Evolutionary conservation across 2,888 invertebrate genomes (phyloP), one percentile per base, ranked within the genome.

Genomic region (Mesopsocus fuscifrons): DNA sequence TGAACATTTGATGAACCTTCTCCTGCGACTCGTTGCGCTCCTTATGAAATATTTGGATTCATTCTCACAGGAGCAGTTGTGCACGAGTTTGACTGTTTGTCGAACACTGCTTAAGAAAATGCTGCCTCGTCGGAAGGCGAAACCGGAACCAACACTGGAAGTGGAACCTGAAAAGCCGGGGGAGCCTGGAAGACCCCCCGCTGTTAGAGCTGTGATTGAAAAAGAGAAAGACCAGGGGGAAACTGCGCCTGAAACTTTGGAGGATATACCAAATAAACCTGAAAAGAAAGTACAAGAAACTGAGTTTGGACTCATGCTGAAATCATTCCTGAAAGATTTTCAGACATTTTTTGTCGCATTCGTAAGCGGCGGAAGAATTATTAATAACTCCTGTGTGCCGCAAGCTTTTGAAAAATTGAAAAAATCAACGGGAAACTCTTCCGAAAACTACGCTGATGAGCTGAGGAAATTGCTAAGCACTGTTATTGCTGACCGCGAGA

Each of bases 1-100:
- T 6, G 75, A 80, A 50, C 79, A 82, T 56, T 61, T 84, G 44
- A 84, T 83, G n/a, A 72, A 73, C 51, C 68, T 84, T 44, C 74
- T 84, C 53, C 64, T 72, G 46, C 71, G 74, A 50, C 69, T 82
- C 34, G 70, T 74, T 16, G 65, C 64, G 41, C 66, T 72, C 46
- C 58, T 80, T 32, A 71, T 70, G 2, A 56, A 64, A 2, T 68
- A 74, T 53, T 67, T 76, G 45, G 59, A 61, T 31, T 52, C 58
- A 13, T 57, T 77, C 6, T 64, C 66, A 34, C 65, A 71, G n/a
- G 57, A 63, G 26, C 80, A 83, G 55, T 66, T 81, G 3, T 69
- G 69, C 0, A 66, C 68, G 41, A 72, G 74, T 47, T 64, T 84
- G 8, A 67, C 68, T 47, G 64, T 83, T 2, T 78, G 79, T 53